These are phyloP conservation scores for Operophtera brumata DNA, from an alignment of 2,888 invertebrate genomes.

Conservation along the genomic window DNA sequence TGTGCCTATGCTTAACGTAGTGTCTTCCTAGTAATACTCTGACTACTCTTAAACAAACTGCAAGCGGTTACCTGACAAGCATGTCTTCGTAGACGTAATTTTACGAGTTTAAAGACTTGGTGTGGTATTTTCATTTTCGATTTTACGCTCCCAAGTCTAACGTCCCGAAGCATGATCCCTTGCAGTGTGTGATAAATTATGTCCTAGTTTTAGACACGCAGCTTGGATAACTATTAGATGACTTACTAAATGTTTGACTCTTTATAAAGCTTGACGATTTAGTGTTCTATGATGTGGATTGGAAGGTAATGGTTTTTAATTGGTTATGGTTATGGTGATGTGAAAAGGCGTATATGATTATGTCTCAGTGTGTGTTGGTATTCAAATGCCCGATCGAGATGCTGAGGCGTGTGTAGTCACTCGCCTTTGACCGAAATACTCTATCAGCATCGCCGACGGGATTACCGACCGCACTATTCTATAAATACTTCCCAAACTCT, in stretches of 20 bases:
- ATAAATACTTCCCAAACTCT: constrained; percentile 36
- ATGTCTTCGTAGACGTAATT: constrained; percentile 57
- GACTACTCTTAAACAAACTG: constrained; percentile 68
- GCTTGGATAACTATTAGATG: constrained; percentile 68
- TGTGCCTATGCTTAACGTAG: constrained; percentile 76
- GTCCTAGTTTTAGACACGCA: constrained; percentile 64
- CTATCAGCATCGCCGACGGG: constrained; percentile 76
- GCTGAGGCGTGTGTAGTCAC: constrained; percentile 68
- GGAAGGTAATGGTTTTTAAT: constrained; percentile 79
- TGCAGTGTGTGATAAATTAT: constrained; percentile 70
- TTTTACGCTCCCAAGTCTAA: constrained; percentile 56
- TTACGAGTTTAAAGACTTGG: constrained; percentile 57
- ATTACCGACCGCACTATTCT: constrained; percentile 68
- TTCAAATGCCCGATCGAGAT: constrained; percentile 85
- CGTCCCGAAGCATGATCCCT: constrained; percentile 70
- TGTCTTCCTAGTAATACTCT: constrained; percentile 68
- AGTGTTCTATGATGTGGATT: constrained; percentile 78
- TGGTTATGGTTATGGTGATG: constrained; percentile 78
- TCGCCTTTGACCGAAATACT: constrained; percentile 68
- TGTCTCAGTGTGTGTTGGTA: constrained; percentile 84
- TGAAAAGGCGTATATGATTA: constrained; percentile 74
- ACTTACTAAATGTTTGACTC: constrained; percentile 76
- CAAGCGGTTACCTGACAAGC: constrained; percentile 67
- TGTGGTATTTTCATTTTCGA: constrained; percentile 48
- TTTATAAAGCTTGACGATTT: constrained; percentile 77